Evolutionary conservation across 92 coral and sea anemone genomes (phyloP), one percentile per base, ranked within the genome.

Genomic region (Palythoa heliodiscus): DNA sequence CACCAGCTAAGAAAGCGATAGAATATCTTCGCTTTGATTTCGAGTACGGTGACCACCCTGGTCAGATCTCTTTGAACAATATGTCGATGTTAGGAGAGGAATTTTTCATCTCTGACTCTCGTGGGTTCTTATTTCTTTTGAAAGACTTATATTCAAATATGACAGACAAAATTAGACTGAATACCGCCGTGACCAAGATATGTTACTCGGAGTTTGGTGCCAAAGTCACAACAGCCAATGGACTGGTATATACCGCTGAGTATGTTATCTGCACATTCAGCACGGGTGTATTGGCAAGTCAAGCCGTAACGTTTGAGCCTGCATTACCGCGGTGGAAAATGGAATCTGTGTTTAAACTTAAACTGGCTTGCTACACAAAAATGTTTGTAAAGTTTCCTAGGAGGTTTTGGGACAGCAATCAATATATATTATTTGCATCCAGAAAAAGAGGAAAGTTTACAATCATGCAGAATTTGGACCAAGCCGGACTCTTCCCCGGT

Each of bases 181-280:
- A 85, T 50, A 79, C 88, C 47, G 83, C 52, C n/a, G 90, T 92
- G 60, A 72, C 20, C 12, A 83, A 71, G 52, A 88, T 92, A 82
- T 63, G 50, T 35, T 88, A 92, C 57, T 78, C 84, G 75, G 85
- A 83, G 16, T 12, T 76, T 58, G 88, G 82, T 7, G 93, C 90
- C 4, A 85, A 84, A 80, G 91, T 93, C 50, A 78, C 81, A 0
- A 89, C 95, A 14, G 63, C 78, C 14, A 78, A 83, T 17, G 95
- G 94, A 48, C 82, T 89, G n/a, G 86, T 78, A 2, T 95, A 87
- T 84, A 75, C 93, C 35, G 95, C 98, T 20, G 97, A 95, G 87
- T 91, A 88, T 70, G 91, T 71, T 17, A 79, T 95, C 61, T 88
- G 95, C 71, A 95, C 98, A 6, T 95, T 95, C 88, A 91, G 98